Conservation (phyloP, 2,113 vertebrate species). For the Glareola pratincola region DNA sequence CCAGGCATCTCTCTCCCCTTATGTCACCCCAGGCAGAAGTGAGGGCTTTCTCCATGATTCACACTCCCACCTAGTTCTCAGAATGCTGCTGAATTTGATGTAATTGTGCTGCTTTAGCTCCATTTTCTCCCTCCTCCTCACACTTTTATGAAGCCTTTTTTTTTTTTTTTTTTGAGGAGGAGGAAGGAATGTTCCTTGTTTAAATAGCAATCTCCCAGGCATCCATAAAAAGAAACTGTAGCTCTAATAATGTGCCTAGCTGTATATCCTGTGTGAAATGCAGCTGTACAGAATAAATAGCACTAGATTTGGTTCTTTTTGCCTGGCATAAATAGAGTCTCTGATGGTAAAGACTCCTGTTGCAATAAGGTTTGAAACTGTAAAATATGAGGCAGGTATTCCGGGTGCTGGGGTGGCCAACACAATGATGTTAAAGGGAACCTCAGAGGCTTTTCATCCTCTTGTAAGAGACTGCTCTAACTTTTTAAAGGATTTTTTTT, state of each 20-base stretch:
- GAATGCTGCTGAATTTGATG: not conserved
- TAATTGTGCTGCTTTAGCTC: not conserved
- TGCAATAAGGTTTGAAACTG: not conserved
- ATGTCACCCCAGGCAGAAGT: not conserved
- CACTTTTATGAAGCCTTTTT: not conserved
- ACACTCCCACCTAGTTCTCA: not conserved
- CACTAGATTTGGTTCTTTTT: not conserved
- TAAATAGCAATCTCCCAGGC: slow-evolving; percentile 10
- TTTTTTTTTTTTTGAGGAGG: not conserved
- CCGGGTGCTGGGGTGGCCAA: not conserved
- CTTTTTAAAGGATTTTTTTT: not conserved
- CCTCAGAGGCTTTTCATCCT: not conserved
- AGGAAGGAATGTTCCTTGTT: not conserved
- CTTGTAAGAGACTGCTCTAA: not conserved
- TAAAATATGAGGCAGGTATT: not conserved
- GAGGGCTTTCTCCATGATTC: not conserved
- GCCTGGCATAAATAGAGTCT: not conserved
- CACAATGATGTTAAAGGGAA: not conserved
- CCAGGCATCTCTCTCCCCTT: not conserved
- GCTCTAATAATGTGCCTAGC: not conserved
- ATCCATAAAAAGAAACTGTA: not conserved
- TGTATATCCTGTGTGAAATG: not conserved
- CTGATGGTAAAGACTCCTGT: not conserved
- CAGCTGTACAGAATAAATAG: slow-evolving; percentile 5
- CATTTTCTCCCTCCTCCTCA: slow-evolving; percentile 13